Base-by-base conservation (phyloP, 2,888 invertebrate species). In the Athalia cordata region DNA sequence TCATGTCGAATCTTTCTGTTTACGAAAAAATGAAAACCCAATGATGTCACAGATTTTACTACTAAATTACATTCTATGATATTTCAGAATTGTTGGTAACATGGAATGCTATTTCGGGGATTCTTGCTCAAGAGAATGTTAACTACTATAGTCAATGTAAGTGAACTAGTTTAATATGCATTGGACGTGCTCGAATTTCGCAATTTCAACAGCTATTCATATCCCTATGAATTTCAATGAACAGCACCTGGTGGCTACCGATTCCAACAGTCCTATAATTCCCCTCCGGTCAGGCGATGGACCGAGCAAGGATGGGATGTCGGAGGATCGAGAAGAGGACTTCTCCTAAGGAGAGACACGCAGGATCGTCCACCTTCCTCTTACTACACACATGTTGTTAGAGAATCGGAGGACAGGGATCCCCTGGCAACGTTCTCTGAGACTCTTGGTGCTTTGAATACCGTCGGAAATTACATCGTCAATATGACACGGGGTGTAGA, bases 401-500 rank as follows among this genome's bases (percentile, higher is more conserved):
- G 67, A 67, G 68, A 68, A 7, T 8, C 66, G 6, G 77, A 79
- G 55, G 62, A 68, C 13, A 81, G 82, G 5, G 90, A 90, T 75
- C 88, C 92, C 0, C 85, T 93, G 78, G 86, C 90, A 75, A 92
- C 91, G 74, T 92, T 93, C 80, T 92, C 93, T 0, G 94, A 94
- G 87, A 94, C 93, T 0, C 87, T 93, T 4, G 96, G 96, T 52
- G 97, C 97, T 4, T 92, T 97, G 13, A 97, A 97, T 83, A 96
- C 96, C 1, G 95, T 97, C 0, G 97, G 97, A 0, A 94, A 95
- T 87, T 96, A 96, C 87, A 92, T 97, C 82, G 96, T 97, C 0
- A 96, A 96, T 85, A 95, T 96, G 92, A 96, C 95, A 0, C 90
- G 94, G 7, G 91, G 90, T 7, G 83, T 86, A 13, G 88, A 88